phyloP scores from a whole-genome alignment of 2,797 vertebrate species.

The Halcyon badia region DNA sequence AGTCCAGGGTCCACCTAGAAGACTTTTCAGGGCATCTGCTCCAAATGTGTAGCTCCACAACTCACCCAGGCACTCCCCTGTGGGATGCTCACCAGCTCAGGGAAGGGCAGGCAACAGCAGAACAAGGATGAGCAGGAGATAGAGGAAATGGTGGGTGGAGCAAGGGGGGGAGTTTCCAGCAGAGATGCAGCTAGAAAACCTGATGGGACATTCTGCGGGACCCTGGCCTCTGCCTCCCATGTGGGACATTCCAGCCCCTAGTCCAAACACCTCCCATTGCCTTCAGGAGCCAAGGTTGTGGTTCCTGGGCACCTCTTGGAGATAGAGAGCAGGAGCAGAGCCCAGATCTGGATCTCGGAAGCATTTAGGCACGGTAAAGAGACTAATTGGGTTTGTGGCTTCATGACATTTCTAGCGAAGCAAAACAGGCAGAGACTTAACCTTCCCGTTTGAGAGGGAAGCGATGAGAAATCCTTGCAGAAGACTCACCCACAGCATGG shows the following conservation, averaged over 20 bases:
- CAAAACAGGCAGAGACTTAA: background rate
- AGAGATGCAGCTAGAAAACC: background rate
- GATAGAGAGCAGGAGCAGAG: background rate
- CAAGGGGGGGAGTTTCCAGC: background rate
- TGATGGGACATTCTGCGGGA: background rate
- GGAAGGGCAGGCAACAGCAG: background rate
- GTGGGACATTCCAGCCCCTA: background rate
- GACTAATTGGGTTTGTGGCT: background rate
- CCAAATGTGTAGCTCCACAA: background rate
- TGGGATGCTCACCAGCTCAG: background rate
- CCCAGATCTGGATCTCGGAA: background rate
- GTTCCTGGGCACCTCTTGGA: background rate
- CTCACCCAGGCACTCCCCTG: rapidly evolving
- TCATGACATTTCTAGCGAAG: background rate
- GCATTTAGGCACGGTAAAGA: background rate
- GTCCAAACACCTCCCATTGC: background rate
- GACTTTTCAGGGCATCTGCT: background rate
- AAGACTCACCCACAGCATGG: background rate
- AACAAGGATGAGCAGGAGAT: background rate
- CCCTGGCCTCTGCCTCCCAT: background rate
- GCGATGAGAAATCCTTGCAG: background rate
- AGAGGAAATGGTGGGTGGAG: background rate
- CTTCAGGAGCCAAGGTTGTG: background rate
- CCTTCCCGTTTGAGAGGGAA: background rate
- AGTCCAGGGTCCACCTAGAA: background rate